Percentiles rank a stretch among this genome's conserved stretches.
Conservation (phyloP, 1,140 invertebrate species). For the Caenorhabditis latens region DNA sequence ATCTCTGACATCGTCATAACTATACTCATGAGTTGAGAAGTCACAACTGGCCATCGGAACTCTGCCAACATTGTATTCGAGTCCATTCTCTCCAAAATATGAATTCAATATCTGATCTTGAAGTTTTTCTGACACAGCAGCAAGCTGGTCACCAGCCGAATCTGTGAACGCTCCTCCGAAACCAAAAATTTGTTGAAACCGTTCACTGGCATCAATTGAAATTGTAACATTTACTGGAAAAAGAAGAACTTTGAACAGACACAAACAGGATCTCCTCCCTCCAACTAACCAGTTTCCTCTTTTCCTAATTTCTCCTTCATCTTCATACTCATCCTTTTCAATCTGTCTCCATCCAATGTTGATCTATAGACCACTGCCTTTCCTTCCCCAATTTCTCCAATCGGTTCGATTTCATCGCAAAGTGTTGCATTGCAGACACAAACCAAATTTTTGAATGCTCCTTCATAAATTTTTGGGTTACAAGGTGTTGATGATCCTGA, state of each 20-base stretch:
- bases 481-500: not conserved
- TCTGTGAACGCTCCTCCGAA: constrained; percentile 79
- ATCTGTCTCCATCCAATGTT: constrained; percentile 34
- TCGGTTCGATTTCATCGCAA: constrained; percentile 55
- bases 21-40: constrained; percentile 81
- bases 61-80: constrained; percentile 85
- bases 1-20: constrained; percentile 46
- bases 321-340: constrained; percentile 23
- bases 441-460: constrained; percentile 26
- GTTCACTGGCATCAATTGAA: constrained; percentile 18
- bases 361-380: constrained; percentile 41
- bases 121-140: constrained; percentile 70
- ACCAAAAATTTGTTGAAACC: constrained; percentile 71
- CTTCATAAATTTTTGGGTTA: constrained; percentile 25
- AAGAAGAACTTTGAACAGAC: not conserved
- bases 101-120: constrained; percentile 75
- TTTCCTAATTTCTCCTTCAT: not conserved
- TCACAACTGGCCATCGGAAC: constrained; percentile 88
- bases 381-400: constrained; percentile 19
- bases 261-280: not conserved
- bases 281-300: constrained; percentile 6
- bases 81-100: constrained; percentile 78
- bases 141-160: constrained; percentile 78
- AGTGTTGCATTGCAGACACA: constrained; percentile 59
- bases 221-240: constrained; percentile 29